Evolutionary conservation across 2,113 vertebrate genomes (phyloP).

Genomic region (Hippotragus niger): DNA sequence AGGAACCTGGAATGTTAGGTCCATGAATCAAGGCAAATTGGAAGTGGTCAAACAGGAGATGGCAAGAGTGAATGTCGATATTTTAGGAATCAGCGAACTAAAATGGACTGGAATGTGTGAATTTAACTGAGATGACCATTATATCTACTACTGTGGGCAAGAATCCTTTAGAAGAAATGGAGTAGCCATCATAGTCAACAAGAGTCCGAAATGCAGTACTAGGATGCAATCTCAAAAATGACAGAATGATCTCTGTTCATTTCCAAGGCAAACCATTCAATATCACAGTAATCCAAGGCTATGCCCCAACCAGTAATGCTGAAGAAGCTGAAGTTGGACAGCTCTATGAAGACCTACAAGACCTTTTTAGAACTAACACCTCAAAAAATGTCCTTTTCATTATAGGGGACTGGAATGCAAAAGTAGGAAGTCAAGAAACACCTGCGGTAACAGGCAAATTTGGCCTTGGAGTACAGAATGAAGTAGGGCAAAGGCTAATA

Average conservation of each 20-base stretch:
- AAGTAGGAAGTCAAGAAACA: not conserved
- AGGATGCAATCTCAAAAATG: not conserved
- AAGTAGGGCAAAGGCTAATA: not conserved
- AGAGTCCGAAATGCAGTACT: not conserved
- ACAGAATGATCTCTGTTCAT: not conserved
- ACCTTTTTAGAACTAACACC: not conserved
- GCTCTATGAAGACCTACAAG: not conserved
- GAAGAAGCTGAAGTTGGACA: not conserved
- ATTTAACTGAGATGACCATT: not conserved
- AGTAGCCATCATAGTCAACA: not conserved
- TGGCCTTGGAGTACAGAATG: not conserved
- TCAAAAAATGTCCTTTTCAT: not conserved
- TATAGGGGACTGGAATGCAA: not conserved
- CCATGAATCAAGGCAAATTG: not conserved
- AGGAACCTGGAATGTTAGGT: not conserved
- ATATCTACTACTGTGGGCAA: not conserved
- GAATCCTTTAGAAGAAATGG: not conserved
- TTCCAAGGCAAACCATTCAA: not conserved
- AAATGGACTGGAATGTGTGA: not conserved
- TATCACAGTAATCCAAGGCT: not conserved
- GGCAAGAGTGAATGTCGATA: not conserved
- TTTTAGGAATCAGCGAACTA: not conserved
- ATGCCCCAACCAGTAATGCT: not conserved
- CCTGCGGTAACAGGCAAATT: not conserved
- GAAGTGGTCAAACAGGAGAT: not conserved